Evolutionary conservation across 1,140 invertebrate genomes (phyloP).

Genomic region (Musca vetustissima): DNA sequence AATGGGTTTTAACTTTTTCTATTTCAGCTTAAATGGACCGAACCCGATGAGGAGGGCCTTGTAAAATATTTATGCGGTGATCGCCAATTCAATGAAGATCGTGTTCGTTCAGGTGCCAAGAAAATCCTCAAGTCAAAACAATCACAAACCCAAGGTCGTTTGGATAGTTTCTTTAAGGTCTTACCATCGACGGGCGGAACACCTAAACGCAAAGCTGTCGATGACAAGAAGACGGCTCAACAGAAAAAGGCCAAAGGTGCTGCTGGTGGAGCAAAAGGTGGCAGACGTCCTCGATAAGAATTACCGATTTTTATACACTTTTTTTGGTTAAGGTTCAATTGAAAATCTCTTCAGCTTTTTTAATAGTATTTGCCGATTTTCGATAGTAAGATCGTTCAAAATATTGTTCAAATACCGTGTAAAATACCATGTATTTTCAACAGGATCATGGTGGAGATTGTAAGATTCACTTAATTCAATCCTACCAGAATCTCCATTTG

Average conservation of each 20-base stretch:
- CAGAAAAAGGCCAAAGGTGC: conserved; percentile 59
- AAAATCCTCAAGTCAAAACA: conserved; percentile 86
- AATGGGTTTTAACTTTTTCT: conserved; percentile 24
- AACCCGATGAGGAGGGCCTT: conserved; percentile 93
- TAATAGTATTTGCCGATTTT: too few species aligned
- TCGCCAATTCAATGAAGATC: conserved; percentile 90
- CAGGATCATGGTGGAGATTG: too few species aligned
- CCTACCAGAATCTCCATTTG: too few species aligned
- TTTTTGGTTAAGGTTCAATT: too few species aligned
- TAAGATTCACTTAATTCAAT: too few species aligned
- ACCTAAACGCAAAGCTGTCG: conserved; percentile 60
- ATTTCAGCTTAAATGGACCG: conserved; percentile 86
- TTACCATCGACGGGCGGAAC: conserved; percentile 45
- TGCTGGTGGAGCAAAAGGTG: conserved; percentile 39
- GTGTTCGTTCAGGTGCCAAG: conserved; percentile 87
- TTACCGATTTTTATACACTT: too few species aligned
- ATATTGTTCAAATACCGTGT: too few species aligned
- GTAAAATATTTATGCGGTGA: conserved; percentile 91
- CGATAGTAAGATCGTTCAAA: too few species aligned
- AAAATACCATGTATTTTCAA: too few species aligned
- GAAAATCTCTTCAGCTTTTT: too few species aligned
- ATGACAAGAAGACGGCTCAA: conserved; percentile 59
- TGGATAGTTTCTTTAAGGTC: conserved; percentile 95
- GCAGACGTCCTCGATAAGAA: conserved; percentile 58
- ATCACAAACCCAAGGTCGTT: conserved; percentile 84